Conservation (phyloP, 2,113 vertebrate genomes). For the Ramphastos sulfuratus region DNA sequence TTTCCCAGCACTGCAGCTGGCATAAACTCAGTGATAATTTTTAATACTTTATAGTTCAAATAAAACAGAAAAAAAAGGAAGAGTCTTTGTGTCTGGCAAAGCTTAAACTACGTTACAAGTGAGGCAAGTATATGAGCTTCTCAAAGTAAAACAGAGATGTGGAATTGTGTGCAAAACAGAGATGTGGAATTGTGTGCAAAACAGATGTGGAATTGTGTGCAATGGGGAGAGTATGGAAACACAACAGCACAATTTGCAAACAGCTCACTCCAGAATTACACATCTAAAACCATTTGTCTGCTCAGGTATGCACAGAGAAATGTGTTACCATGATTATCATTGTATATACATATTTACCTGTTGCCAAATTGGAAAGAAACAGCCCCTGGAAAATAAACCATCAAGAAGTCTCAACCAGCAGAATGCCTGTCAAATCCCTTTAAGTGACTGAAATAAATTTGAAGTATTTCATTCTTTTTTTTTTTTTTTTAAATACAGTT, state of each 20-base stretch:
- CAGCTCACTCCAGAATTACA: background rate
- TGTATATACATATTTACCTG: background rate
- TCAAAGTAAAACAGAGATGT: background rate
- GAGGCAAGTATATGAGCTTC: background rate
- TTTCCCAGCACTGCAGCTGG: background rate
- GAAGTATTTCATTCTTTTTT: background rate
- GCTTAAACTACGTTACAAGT: background rate
- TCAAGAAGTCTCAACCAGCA: background rate
- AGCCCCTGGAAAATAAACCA: background rate
- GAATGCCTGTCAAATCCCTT: background rate
- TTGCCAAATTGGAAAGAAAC: slow-evolving; percentile 15
- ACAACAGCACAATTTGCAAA: background rate
- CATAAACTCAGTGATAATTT: background rate
- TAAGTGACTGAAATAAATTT: slow-evolving; percentile 16
- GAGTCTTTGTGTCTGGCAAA: background rate
- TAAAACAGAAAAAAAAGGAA: background rate
- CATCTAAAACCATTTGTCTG: background rate
- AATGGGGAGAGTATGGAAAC: background rate
- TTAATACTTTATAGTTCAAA: background rate
- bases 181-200: no score
- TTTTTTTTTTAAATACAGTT: background rate
- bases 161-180: background rate
- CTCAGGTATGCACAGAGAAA: background rate
- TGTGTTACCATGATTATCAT: background rate
- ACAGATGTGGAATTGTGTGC: background rate